Evolutionary conservation across 1,140 invertebrate species (phyloP).

Genomic region (Phortica variegata): DNA sequence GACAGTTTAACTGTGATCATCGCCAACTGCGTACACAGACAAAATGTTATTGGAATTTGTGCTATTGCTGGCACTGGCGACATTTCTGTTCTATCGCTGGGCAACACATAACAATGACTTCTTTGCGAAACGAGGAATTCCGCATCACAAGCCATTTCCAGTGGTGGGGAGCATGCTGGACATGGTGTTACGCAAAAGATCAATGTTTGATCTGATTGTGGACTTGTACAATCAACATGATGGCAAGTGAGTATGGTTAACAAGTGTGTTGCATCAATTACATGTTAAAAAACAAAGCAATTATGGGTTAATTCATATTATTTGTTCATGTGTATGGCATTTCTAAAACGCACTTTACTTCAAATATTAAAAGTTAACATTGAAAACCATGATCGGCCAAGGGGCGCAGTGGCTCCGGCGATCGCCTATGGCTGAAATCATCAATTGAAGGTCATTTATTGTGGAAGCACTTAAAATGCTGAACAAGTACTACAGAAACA

Average conservation of each 20-base stretch:
- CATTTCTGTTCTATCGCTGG: slow-evolving; percentile 40
- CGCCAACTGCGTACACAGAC: no score
- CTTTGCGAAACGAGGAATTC: slow-evolving; percentile 37
- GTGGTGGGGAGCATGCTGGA: slow-evolving; percentile 35
- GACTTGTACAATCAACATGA: slow-evolving; percentile 34
- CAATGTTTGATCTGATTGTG: slow-evolving; percentile 35
- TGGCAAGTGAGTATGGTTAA: slow-evolving; percentile 32
- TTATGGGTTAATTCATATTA: slow-evolving; percentile 7
- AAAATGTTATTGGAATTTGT: slow-evolving; percentile 37
- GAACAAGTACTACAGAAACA: no score
- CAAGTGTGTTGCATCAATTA: background rate
- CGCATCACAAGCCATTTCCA: slow-evolving; percentile 27
- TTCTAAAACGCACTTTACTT: background rate
- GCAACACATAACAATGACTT: slow-evolving; percentile 32
- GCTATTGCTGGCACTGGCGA: slow-evolving; percentile 18
- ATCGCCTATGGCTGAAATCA: no score
- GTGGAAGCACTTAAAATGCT: no score
- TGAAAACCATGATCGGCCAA: no score
- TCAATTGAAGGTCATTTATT: no score
- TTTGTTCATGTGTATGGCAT: background rate
- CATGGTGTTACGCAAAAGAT: slow-evolving; percentile 20
- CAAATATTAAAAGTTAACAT: background rate
- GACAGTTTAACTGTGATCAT: no score
- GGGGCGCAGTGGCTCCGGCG: no score
- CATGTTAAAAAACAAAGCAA: background rate